A percentile compares a stretch with the other conserved stretches of the same genome.
These are phyloP conservation scores for Melanerpes aurifrons DNA, from an alignment of 2,113 vertebrate genomes.

Conservation along the genomic window DNA sequence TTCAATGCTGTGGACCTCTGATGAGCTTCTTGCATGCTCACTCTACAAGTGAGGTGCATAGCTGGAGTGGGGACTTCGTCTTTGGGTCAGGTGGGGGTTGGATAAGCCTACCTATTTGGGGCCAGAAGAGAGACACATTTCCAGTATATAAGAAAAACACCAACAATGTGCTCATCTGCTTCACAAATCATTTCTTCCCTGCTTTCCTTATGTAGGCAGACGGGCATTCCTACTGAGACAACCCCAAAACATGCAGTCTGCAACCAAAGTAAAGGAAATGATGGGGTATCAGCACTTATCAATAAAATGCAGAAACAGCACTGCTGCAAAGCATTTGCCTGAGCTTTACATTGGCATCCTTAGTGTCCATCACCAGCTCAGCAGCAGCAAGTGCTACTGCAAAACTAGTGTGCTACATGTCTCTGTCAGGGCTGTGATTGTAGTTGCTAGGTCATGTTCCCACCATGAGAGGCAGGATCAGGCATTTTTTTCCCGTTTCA, in stretches of 20 bases:
- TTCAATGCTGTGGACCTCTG: not conserved
- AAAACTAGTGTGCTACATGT: fast-evolving
- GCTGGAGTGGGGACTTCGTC: not conserved
- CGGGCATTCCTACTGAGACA: not conserved
- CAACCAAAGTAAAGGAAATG: not conserved
- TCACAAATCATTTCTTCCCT: not conserved
- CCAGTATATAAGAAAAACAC: not conserved
- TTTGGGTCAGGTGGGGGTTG: not conserved
- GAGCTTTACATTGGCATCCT: not conserved
- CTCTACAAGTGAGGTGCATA: fast-evolving
- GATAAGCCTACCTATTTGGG: fast-evolving
- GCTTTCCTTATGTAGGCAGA: not conserved
- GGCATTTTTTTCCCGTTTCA: not conserved
- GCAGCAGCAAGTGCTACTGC: not conserved
- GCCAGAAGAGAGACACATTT: not conserved
- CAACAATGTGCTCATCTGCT: not conserved
- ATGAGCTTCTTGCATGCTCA: not conserved
- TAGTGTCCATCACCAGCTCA: not conserved
- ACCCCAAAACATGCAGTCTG: fast-evolving
- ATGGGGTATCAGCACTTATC: not conserved
- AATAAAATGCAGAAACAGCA: not conserved
- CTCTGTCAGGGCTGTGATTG: not conserved
- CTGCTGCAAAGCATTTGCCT: fast-evolving
- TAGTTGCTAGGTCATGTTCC: not conserved
- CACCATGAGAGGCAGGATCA: not conserved